Conservation (phyloP, 2,113 vertebrate genomes). For the Lophotis ruficrista region DNA sequence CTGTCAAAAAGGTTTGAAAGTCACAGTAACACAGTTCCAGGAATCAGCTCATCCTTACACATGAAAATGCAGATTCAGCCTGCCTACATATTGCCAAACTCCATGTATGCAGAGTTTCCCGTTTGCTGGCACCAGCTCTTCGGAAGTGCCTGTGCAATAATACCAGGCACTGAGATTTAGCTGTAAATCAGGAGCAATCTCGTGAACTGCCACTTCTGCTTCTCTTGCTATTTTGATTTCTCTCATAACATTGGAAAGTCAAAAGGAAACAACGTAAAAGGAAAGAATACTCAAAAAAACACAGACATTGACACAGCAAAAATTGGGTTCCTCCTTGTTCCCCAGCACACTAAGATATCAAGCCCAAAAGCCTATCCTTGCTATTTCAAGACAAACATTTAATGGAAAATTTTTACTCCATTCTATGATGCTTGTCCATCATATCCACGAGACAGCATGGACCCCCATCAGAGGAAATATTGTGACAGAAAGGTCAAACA, state of each 20-base stretch:
- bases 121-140: conserved; percentile 41
- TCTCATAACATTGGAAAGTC: conserved; percentile 13
- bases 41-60: background rate
- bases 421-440: background rate
- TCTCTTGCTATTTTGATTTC: conserved; percentile 57
- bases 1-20: background rate
- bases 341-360: background rate
- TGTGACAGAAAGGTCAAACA: background rate
- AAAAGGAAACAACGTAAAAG: conserved; percentile 57
- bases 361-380: background rate
- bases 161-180: background rate
- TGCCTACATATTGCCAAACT: conserved; percentile 36
- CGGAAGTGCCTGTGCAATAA: conserved; percentile 20
- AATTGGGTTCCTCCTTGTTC: conserved; percentile 32
- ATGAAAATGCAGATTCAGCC: conserved; percentile 51
- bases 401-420: background rate
- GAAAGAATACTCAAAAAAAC: conserved; percentile 42
- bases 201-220: conserved; percentile 49
- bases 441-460: background rate
- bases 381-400: background rate
- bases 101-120: background rate
- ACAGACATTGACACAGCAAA: conserved; percentile 59
- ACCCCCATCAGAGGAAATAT: background rate
- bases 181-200: conserved; percentile 12
- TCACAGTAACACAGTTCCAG: background rate